These are phyloP conservation scores for Melanostoma mellinum DNA, from an alignment of 2,888 invertebrate genomes.

Conservation along the genomic window DNA sequence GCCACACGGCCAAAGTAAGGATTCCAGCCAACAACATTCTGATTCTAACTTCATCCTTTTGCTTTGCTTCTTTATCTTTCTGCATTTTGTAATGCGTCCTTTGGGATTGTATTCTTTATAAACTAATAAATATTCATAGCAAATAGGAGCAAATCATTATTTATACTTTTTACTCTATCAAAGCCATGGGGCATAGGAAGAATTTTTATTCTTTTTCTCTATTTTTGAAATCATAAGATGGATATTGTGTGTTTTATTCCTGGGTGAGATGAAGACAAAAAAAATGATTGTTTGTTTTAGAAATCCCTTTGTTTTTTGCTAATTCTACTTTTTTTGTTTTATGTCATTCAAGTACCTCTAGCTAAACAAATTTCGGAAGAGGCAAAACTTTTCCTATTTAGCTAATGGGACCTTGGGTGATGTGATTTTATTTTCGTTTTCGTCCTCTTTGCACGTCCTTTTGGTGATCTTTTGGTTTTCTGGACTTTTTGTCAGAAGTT, in stretches of 20 bases:
- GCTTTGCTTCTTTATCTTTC: background rate
- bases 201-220: no score
- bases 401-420: constrained; percentile 64
- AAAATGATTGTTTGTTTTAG: background rate
- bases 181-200: background rate
- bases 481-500: constrained; percentile 5
- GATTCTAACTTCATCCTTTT: background rate
- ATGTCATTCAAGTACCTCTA: constrained; percentile 18
- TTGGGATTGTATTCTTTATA: constrained; percentile 50
- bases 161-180: constrained; percentile 35
- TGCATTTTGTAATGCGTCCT: constrained; percentile 53
- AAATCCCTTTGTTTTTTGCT: constrained; percentile 38
- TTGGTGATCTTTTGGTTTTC: background rate
- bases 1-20: constrained; percentile 25
- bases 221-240: no score
- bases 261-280: no score
- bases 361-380: constrained; percentile 58
- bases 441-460: constrained; percentile 24
- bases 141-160: constrained; percentile 62
- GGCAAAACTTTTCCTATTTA: constrained; percentile 67
- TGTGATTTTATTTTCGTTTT: constrained; percentile 44
- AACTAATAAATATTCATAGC: constrained; percentile 64
- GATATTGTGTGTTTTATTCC: no score
- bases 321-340: constrained; percentile 2
- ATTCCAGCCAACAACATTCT: constrained; percentile 17